Evolutionary conservation across 2,888 invertebrate species (phyloP).

Genomic region (Stenodema calcarata): DNA sequence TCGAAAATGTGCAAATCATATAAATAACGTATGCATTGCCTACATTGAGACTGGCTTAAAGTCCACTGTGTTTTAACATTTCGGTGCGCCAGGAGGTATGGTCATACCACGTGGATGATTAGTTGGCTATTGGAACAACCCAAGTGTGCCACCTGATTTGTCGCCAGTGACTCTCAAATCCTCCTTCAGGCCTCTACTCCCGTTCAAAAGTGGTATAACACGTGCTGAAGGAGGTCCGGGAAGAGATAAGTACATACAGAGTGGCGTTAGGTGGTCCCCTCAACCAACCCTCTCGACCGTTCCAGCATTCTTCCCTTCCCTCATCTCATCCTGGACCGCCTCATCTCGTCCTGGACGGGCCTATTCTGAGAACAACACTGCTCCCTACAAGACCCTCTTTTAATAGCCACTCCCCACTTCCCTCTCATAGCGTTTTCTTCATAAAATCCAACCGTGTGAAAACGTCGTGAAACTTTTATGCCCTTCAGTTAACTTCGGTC

Average conservation of each 20-base stretch:
- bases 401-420: neutral
- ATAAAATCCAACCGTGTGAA: neutral
- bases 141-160: neutral
- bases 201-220: slow-evolving; percentile 26
- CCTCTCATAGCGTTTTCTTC: neutral
- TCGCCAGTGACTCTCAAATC: neutral
- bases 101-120: no score
- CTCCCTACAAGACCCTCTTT: neutral
- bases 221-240: slow-evolving; percentile 28
- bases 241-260: slow-evolving; percentile 17
- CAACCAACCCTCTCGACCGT: neutral
- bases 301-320: neutral
- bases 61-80: no score
- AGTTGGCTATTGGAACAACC: no score
- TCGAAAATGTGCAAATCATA: no score
- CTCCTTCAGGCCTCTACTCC: neutral
- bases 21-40: no score
- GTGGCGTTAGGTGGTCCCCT: neutral
- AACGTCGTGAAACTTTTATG: neutral
- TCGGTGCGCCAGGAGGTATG: no score
- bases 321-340: neutral
- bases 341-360: neutral
- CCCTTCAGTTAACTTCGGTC: neutral
- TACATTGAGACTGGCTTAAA: no score
- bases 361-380: neutral